These are phyloP conservation scores for Centropyge bicolor DNA, from an alignment of 2,797 vertebrate species.

Conservation along the genomic window DNA sequence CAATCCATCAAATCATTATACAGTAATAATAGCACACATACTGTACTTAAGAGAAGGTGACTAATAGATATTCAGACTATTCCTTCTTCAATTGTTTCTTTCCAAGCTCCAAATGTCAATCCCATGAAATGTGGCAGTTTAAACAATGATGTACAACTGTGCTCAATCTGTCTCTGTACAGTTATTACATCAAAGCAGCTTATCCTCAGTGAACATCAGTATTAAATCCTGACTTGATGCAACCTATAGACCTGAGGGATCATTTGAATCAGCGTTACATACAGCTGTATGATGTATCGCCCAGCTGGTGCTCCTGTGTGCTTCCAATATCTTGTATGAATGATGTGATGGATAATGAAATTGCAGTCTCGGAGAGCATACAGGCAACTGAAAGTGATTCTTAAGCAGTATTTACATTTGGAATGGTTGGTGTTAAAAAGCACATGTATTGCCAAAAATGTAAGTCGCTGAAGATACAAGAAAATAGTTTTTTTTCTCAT, in stretches of 20 bases:
- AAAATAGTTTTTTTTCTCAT: neutral
- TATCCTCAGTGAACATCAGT: conserved; percentile 48
- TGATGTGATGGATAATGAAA: conserved; percentile 29
- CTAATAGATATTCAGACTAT: neutral
- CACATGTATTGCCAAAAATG: conserved; percentile 7
- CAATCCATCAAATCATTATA: neutral
- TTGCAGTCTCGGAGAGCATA: conserved; percentile 4
- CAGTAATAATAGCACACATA: neutral
- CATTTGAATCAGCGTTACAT: conserved; percentile 48
- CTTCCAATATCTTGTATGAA: conserved; percentile 15
- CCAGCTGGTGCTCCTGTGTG: conserved; percentile 56
- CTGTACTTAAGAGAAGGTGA: neutral
- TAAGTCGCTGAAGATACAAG: conserved; percentile 1
- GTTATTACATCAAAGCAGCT: conserved; percentile 69
- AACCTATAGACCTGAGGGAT: conserved; percentile 55
- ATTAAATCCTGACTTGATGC: conserved; percentile 55
- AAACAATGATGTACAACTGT: conserved; percentile 20
- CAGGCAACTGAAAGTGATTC: neutral
- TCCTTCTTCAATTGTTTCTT: neutral
- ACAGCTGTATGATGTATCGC: conserved; percentile 33
- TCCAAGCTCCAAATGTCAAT: neutral
- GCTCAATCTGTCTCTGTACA: conserved; percentile 33
- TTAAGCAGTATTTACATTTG: conserved; percentile 36
- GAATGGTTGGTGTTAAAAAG: conserved; percentile 1
- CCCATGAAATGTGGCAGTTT: conserved; percentile 16